phyloP scores from a whole-genome alignment of 2,888 invertebrate species.

The Toxonevra muliebris region DNA sequence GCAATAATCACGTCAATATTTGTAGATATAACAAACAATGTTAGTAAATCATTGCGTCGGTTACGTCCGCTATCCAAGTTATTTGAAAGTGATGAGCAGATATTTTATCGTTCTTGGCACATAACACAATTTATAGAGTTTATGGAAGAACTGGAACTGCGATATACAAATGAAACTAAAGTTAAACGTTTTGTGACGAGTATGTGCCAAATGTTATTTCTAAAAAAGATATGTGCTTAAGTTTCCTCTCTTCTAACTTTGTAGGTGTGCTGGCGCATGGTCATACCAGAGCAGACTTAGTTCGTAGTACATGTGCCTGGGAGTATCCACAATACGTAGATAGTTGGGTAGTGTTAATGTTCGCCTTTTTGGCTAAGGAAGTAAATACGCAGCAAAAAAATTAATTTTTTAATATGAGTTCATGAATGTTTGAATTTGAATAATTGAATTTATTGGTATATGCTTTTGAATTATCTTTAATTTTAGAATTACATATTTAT shows the following conservation, averaged over 20 bases:
- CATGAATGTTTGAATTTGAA: too few species aligned
- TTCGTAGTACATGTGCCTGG: constrained; percentile 54
- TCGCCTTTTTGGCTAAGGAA: constrained; percentile 40
- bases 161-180: constrained; percentile 51
- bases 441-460: too few species aligned
- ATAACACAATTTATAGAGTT: constrained; percentile 52
- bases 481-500: too few species aligned
- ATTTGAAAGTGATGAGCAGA: constrained; percentile 43
- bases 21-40: constrained; percentile 50
- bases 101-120: constrained; percentile 58
- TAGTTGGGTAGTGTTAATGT: constrained; percentile 48
- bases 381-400: too few species aligned
- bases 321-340: constrained; percentile 58
- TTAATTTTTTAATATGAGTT: too few species aligned
- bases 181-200: constrained; percentile 57
- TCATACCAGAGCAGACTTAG: constrained; percentile 46
- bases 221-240: neutral
- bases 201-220: constrained; percentile 36
- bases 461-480: too few species aligned
- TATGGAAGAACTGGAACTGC: constrained; percentile 44
- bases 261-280: constrained; percentile 58
- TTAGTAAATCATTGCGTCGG: constrained; percentile 50
- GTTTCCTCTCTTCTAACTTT: neutral
- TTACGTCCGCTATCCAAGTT: constrained; percentile 51
- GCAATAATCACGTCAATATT: constrained; percentile 55